Base-by-base conservation (phyloP, 2,113 vertebrate species). In the Colossoma macropomum region DNA sequence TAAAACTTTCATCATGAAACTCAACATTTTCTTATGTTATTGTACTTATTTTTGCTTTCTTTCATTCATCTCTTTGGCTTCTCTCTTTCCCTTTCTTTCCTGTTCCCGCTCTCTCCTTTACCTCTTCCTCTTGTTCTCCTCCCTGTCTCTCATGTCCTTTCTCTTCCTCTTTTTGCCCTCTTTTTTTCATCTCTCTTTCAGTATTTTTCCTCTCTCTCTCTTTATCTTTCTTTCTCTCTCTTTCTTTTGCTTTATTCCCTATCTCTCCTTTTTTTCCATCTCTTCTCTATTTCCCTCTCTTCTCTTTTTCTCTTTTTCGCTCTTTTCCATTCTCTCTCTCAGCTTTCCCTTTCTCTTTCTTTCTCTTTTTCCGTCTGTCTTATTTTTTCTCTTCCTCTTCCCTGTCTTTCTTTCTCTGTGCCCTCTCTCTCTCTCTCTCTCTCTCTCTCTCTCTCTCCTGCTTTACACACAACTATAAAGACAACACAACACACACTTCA, bases 231-330 rank as follows among this genome's bases (percentile, higher is more conserved):
- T 2, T 12, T 21, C 17, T 56, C 52, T 21, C 6, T 21, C 16
- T 56, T 4, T 21, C 15, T 19, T 19, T 21, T 21, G 2, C 6
- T 19, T 56, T 19, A 1, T 21, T 56, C 19, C 6, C 17, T 56
- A 19, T 6, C 2, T 56, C 17, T 21, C 52, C 12, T 77, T 83
- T 86, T 82, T 82, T 80, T 89, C 83, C 75, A 77, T 78, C 38
- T 34, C 41, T 62, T 80, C 68, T 19, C 70, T 34, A 48, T 50
- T 56, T 75, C 30, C 12, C 59, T 77, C 0, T 52, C 2, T 5
- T 17, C 50, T 1, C 4, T 30, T 13, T 52, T 9, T 28, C 38
- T 23, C 62, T 50, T 32, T 27, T 11, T 48, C 38, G 19, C 12
- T 21, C 17, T 45, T 50, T 62, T 50, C 63, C 82, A 84, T 60